Conservation (phyloP, 1,140 invertebrate species). For the Drosophila setifemur region DNA sequence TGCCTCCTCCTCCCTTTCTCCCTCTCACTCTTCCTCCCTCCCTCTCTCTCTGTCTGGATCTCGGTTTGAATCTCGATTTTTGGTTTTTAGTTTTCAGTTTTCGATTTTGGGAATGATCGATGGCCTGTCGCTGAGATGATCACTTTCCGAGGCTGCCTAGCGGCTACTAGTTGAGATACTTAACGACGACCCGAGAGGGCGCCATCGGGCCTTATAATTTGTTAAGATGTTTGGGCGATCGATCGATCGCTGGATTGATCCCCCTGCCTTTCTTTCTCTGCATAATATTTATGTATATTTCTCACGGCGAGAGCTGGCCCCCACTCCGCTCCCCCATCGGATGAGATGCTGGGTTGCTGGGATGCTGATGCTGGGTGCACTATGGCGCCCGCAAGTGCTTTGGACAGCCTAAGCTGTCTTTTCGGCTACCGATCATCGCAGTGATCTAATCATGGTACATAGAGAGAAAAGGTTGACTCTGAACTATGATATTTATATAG, state of each 20-base stretch:
- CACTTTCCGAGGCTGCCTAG: constrained; percentile 77
- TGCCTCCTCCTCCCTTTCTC: constrained; percentile 8
- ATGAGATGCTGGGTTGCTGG: constrained; percentile 6
- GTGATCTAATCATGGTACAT: neutral
- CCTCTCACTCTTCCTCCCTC: neutral
- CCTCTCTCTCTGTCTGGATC: neutral
- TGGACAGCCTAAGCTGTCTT: neutral
- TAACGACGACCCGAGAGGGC: constrained; percentile 56
- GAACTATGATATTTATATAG: too few species aligned
- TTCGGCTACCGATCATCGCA: constrained; percentile 42
- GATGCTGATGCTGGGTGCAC: constrained; percentile 38
- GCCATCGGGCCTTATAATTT: constrained; percentile 64
- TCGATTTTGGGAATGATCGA: constrained; percentile 67
- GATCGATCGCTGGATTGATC: constrained; percentile 44
- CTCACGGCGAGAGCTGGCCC: constrained; percentile 59
- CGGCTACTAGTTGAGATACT: constrained; percentile 81
- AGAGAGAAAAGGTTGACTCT: neutral
- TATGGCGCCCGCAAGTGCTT: constrained; percentile 57
- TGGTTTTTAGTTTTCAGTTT: neutral
- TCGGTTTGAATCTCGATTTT: constrained; percentile 1
- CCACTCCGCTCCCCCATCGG: constrained; percentile 34
- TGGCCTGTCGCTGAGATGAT: constrained; percentile 78
- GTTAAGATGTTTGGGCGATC: constrained; percentile 74
- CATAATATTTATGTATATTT: constrained; percentile 66
- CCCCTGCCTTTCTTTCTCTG: constrained; percentile 7